phyloP scores from a whole-genome alignment of 1,140 invertebrate genomes.

The Sweltsa coloradensis region DNA sequence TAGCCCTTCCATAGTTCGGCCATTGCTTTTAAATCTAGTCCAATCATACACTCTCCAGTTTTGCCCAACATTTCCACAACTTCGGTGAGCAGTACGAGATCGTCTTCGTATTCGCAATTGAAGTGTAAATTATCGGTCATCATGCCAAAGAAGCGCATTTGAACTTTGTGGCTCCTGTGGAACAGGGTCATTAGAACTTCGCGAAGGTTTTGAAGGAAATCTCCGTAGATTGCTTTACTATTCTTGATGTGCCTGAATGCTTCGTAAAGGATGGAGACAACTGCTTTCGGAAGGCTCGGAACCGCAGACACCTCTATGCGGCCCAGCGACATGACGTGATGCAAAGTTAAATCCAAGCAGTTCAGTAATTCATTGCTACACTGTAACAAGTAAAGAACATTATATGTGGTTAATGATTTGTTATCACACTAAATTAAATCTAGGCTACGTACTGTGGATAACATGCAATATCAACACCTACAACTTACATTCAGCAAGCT shows the following conservation, averaged over 20 bases:
- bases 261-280: background rate
- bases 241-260: conserved; percentile 10
- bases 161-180: conserved; percentile 6
- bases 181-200: conserved; percentile 1
- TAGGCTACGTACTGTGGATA: too few species aligned
- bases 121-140: conserved; percentile 3
- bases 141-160: conserved; percentile 2
- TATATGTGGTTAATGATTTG: too few species aligned
- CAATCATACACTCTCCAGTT: conserved; percentile 4
- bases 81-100: background rate
- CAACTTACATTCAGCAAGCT: too few species aligned
- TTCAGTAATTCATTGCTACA: too few species aligned
- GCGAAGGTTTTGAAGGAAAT: conserved; percentile 1
- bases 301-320: background rate
- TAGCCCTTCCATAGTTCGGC: conserved; percentile 11
- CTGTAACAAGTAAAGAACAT: too few species aligned
- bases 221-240: conserved; percentile 7
- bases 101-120: conserved; percentile 5
- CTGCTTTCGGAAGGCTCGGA: conserved; percentile 1
- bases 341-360: too few species aligned
- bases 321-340: too few species aligned
- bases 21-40: conserved; percentile 12
- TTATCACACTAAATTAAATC: too few species aligned
- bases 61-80: conserved; percentile 5
- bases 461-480: too few species aligned